Base-by-base conservation (phyloP, 2,113 vertebrate species). In the Melanotaenia duboulayi region DNA sequence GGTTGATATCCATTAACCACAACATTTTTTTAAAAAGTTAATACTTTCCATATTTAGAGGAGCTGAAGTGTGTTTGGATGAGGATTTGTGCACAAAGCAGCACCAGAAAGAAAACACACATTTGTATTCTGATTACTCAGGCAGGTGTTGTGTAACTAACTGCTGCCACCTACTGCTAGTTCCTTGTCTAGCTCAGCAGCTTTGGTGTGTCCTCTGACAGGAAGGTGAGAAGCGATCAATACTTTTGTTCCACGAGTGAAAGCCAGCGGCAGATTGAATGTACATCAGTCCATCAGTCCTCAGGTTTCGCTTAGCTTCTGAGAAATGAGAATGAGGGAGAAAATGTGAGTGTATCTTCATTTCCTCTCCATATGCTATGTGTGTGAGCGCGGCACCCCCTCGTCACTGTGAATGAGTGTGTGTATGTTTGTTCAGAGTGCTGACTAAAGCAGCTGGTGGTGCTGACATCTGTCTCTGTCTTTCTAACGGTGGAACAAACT, bases 81-180 rank as follows among this genome's bases (percentile, higher is more conserved):
- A 62, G 10, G 17, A 56, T 51, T 52, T 56, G 49, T 64, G 46
- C 62, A 57, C 64, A 60, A 23, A 57, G 39, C 51, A 56, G 39
- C 58, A 20, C 4, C 62, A 67, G 51, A 62, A 61, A 37, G 44
- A n/a, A 63, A 52, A 71, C 48, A 0, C 23, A 7, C 32, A 35
- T 35, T 35, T 35, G 7, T 35, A 23, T 56, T 77, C 13, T 76
- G 72, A 71, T 82, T 65, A 62, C 52, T 76, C 65, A 72, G 52
- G 60, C 73, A 72, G 67, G 81, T 76, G 71, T 86, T 88, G 74
- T 62, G 28, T 86, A 86, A 92, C 88, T 84, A 79, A 83, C 78
- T 92, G 83, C 90, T 93, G 92, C 92, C 93, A 88, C 89, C 92
- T 93, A 78, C 85, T 90, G 91, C 76, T 87, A 75, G 71, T 64